Percentiles rank a stretch among this genome's conserved stretches.
phyloP scores from a whole-genome alignment of 2,113 vertebrate genomes.

The Calyptomena viridis region DNA sequence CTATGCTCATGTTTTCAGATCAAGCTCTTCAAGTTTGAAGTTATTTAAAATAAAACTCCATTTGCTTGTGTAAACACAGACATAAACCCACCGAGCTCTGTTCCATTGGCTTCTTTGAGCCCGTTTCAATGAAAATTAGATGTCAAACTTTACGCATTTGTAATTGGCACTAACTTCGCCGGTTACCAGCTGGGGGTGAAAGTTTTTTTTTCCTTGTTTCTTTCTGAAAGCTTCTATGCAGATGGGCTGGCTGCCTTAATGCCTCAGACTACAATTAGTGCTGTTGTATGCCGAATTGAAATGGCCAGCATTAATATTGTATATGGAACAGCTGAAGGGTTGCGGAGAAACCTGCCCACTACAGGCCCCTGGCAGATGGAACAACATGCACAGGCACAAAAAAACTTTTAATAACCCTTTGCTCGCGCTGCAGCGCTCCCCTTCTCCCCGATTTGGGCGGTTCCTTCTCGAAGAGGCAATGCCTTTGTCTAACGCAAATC shows the following conservation, averaged over 20 bases:
- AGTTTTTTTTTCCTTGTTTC: constrained; percentile 60
- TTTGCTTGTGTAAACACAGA: constrained; percentile 38
- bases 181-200: constrained; percentile 81
- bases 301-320: constrained; percentile 95
- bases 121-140: constrained; percentile 69
- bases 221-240: constrained; percentile 83
- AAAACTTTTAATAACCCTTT: constrained; percentile 82
- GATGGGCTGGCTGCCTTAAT: constrained; percentile 84
- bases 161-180: constrained; percentile 82
- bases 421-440: constrained; percentile 62
- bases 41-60: constrained; percentile 40
- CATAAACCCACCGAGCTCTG: neutral
- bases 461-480: constrained; percentile 69
- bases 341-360: constrained; percentile 73
- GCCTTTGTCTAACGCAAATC: constrained; percentile 78
- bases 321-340: constrained; percentile 92
- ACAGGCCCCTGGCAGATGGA: constrained; percentile 94
- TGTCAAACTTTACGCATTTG: constrained; percentile 78
- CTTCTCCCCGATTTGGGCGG: constrained; percentile 53
- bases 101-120: constrained; percentile 52
- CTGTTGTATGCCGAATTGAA: constrained; percentile 78
- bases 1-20: neutral
- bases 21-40: neutral
- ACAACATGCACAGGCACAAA: constrained; percentile 77
- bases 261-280: constrained; percentile 81